phyloP scores from a whole-genome alignment of 1,140 invertebrate species.

The Melitaea cinxia region DNA sequence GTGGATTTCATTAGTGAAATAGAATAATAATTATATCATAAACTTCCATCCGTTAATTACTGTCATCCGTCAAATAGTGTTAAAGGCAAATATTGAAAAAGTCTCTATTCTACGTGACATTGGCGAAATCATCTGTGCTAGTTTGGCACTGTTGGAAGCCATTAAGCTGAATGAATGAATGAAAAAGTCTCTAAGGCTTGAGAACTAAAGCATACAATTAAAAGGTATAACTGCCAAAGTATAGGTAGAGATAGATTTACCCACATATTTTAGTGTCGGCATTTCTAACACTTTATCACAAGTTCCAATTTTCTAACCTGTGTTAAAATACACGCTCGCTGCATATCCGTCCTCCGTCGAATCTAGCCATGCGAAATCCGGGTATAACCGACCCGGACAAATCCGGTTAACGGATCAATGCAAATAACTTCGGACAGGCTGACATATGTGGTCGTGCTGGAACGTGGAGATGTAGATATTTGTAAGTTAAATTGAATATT shows the following conservation, averaged over 20 bases:
- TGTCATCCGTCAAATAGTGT: too few species aligned
- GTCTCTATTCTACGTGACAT: too few species aligned
- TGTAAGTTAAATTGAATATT: slow-evolving; percentile 17
- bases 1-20: too few species aligned
- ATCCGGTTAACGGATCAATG: slow-evolving; percentile 51
- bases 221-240: too few species aligned
- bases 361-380: slow-evolving; percentile 54
- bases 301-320: slow-evolving; percentile 41
- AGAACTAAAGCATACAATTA: too few species aligned
- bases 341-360: slow-evolving; percentile 48
- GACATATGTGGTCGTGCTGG: slow-evolving; percentile 31
- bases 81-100: too few species aligned
- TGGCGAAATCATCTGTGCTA: too few species aligned
- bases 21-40: too few species aligned
- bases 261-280: background rate
- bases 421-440: slow-evolving; percentile 29
- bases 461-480: slow-evolving; percentile 28
- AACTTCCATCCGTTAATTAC: too few species aligned
- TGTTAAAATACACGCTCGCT: slow-evolving; percentile 49
- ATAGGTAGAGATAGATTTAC: background rate
- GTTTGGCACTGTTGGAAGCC: too few species aligned
- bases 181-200: too few species aligned
- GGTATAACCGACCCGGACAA: slow-evolving; percentile 46
- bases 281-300: background rate
- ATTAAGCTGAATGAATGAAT: too few species aligned